Base-by-base conservation (phyloP, 1,140 invertebrate species). In the Tenebrio molitor region DNA sequence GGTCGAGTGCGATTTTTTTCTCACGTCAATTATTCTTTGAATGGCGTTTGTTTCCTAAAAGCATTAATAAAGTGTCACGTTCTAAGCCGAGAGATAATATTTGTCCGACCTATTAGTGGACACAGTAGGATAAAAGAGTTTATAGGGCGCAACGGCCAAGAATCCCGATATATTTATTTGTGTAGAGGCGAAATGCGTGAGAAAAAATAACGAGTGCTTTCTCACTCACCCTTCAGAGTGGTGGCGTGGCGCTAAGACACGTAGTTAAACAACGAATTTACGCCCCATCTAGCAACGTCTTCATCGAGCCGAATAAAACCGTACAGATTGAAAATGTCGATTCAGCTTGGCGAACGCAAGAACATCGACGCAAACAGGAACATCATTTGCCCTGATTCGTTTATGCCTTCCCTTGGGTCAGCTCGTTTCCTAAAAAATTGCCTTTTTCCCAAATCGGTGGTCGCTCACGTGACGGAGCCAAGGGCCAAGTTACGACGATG, bases 11-110 rank as follows among this genome's bases (percentile, higher is more conserved):
- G 44, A 50, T 50, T 50, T 50, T 29, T 21, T 58, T 58, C 50
- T 58, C 50, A 58, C 50, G 50, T 58, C 50, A 58, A 58, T 58
- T 58, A 58, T 58, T 58, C 12, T n/a, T 39, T 7, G 36, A 39
- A 39, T 39, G 36, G 7, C 36, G 36, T 58, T 58, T 58, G 50
- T 58, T 58, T 58, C 50, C 50, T 58, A 58, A 58, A 58, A 58
- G 50, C 50, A 58, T 58, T 58, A 58, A 58, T 58, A 58, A 58
- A 58, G 50, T 63, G 70, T 66, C 70, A 72, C 70, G 70, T 72
- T 72, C 70, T 72, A 66, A 72, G 63, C 50, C 42, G 62, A 72
- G 65, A 72, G 62, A 72, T 66, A 72, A 72, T 72, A 72, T 72
- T 72, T 72, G 70, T 39, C 70, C 41, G 46, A 63, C 46, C 63